Conservation (phyloP, 2,888 invertebrate genomes). For the Petrophora chlorosata region DNA sequence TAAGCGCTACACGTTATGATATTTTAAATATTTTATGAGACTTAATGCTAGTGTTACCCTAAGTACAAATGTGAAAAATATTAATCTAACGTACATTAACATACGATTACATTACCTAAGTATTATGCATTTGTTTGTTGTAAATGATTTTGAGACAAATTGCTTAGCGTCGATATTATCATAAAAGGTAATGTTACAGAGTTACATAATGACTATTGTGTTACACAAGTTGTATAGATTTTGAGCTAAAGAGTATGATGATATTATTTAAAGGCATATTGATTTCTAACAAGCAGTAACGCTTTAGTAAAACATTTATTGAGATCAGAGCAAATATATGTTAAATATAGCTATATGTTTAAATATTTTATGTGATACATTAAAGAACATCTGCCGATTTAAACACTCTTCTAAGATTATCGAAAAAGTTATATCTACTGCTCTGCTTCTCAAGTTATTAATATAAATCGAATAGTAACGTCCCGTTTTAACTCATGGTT, state of each 20-base stretch:
- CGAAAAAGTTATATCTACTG: constrained; percentile 34
- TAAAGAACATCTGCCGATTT: constrained; percentile 15
- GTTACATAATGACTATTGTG: constrained; percentile 17
- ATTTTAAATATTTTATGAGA: constrained; percentile 49
- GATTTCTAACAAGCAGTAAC: constrained; percentile 45
- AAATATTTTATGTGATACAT: constrained; percentile 12
- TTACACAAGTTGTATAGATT: constrained; percentile 31
- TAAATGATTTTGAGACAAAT: constrained; percentile 44
- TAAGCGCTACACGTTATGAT: constrained; percentile 46
- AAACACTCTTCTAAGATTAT: constrained; percentile 23
- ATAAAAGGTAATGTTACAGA: constrained; percentile 32
- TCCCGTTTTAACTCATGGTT: constrained; percentile 42
- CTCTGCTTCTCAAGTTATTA: constrained; percentile 32
- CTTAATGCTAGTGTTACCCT: constrained; percentile 60
- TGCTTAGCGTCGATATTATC: constrained; percentile 39
- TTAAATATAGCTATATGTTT: constrained; percentile 21
- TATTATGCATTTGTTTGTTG: constrained; percentile 53
- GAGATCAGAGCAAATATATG: constrained; percentile 43
- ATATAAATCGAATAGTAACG: constrained; percentile 23
- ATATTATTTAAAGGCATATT: constrained; percentile 42
- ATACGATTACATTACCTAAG: constrained; percentile 49
- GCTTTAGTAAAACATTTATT: constrained; percentile 37
- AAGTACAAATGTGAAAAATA: constrained; percentile 70
- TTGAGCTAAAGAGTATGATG: constrained; percentile 35
- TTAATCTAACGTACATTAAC: constrained; percentile 55